Evolutionary conservation across 2,113 vertebrate species (phyloP), one percentile per base, ranked within the genome.

Genomic region (Pholis gunnellus): DNA sequence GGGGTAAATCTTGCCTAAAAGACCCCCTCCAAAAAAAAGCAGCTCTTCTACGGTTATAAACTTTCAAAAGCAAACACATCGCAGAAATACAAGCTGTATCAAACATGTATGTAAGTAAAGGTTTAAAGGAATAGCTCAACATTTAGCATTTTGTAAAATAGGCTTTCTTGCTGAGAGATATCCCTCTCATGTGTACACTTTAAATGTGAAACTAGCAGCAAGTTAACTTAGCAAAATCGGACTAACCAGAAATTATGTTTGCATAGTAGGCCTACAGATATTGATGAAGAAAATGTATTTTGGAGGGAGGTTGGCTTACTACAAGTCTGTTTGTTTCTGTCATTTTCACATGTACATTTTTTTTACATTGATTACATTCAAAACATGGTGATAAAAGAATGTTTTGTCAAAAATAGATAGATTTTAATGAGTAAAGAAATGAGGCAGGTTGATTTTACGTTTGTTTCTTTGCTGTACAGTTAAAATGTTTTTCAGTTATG

Each of bases 41-140:
- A 14, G 2, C 8, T 56, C 34, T 82, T 86, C 80, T 76, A 87
- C 86, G 70, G 83, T 76, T 74, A 75, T 22, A 71, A 72, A 87
- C 65, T 82, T 74, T 72, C 4, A 77, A 65, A 78, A 61, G 18
- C n/a, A 20, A 3, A 56, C 31, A 67, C 18, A 66, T 14, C 6
- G 6, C 22, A 68, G 5, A 68, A 77, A 78, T 17, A 54, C 6
- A 60, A 54, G 9, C 20, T 63, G 2, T 22, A 60, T 4, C 18
- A 14, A 78, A 60, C 17, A 76, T 31, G 6, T 27, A 46, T 31
- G n/a, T 22, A 9, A 64, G n/a, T 38, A 56, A 50, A 50, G 20
- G 2, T 20, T 75, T n/a, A 17, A 64, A 63, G 50, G 44, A 60
- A 48, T 22, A 54, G 22, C 14, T 29, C 0, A 11, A 40, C 13